Conservation (phyloP, 2,888 invertebrate genomes). For the Cephus pygmeus region DNA sequence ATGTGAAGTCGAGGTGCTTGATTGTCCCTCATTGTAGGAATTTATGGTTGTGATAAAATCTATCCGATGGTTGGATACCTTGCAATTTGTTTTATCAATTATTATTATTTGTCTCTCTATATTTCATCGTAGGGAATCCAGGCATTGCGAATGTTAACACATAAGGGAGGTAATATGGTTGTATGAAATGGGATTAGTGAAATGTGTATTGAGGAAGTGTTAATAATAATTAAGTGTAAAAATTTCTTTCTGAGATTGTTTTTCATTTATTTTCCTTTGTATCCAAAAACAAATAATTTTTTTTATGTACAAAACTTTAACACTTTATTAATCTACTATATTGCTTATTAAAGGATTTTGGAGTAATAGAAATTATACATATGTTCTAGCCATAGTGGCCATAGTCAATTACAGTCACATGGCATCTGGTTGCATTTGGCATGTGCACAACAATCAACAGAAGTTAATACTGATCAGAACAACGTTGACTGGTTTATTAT, state of each 20-base stretch:
- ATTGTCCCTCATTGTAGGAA: constrained; percentile 14
- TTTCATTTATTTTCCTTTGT: not conserved
- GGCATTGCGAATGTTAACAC: not conserved
- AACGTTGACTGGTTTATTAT: not conserved
- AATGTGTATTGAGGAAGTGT: constrained; percentile 49
- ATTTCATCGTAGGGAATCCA: not conserved
- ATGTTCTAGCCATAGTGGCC: not conserved
- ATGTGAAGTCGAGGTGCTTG: constrained; percentile 6
- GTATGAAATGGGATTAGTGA: constrained; percentile 40
- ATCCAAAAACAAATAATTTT: no score
- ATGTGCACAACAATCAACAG: not conserved
- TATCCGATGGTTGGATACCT: not conserved
- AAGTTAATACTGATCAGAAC: not conserved
- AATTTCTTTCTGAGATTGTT: constrained; percentile 18
- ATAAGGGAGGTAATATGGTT: constrained; percentile 26
- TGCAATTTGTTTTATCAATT: not conserved
- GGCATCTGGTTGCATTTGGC: not conserved
- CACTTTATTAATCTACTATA: not conserved
- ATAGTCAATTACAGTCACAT: not conserved
- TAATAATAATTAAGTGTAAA: constrained; percentile 55
- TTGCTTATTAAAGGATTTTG: not conserved
- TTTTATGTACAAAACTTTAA: not conserved
- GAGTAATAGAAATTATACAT: not conserved
- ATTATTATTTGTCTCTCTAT: not conserved
- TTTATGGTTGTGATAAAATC: constrained; percentile 9